A percentile compares a stretch with the other conserved stretches of the same genome.
Evolutionary conservation across 2,113 vertebrate species (phyloP).

Genomic region (Solea senegalensis): DNA sequence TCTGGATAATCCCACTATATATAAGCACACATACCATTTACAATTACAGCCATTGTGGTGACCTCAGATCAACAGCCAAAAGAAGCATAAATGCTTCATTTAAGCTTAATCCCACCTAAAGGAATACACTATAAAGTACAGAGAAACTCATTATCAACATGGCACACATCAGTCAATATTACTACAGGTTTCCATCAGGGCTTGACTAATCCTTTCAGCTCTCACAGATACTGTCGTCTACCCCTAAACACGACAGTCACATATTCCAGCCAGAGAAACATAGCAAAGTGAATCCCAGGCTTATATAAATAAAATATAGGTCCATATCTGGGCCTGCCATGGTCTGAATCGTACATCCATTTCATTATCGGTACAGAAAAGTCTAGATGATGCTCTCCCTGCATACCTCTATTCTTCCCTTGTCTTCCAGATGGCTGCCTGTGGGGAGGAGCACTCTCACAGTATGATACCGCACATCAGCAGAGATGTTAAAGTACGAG

Average conservation of each 20-base stretch:
- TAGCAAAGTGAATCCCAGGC: slow-evolving; percentile 19
- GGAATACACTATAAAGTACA: slow-evolving; percentile 9
- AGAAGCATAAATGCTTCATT: slow-evolving; percentile 31
- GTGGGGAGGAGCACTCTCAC: slow-evolving; percentile 51
- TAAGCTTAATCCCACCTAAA: slow-evolving; percentile 25
- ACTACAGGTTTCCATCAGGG: slow-evolving; percentile 2
- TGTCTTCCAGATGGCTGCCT: slow-evolving; percentile 66
- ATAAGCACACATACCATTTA: slow-evolving; percentile 1
- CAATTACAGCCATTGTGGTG: slow-evolving; percentile 4
- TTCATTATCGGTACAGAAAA: slow-evolving; percentile 45
- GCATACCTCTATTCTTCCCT: slow-evolving; percentile 55
- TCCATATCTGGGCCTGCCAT: slow-evolving; percentile 33
- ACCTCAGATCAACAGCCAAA: slow-evolving; percentile 34
- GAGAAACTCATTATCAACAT: slow-evolving; percentile 31
- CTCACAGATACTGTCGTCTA: neutral
- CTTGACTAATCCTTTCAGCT: slow-evolving; percentile 26
- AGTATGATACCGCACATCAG: slow-evolving; percentile 39
- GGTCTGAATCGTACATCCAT: slow-evolving; percentile 53
- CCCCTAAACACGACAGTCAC: slow-evolving; percentile 29
- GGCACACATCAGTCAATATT: slow-evolving; percentile 7
- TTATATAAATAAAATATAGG: slow-evolving; percentile 47
- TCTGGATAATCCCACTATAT: slow-evolving; percentile 31
- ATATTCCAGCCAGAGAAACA: slow-evolving; percentile 31
- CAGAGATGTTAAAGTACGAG: slow-evolving; percentile 19
- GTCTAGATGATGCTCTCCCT: slow-evolving; percentile 71